These are phyloP conservation scores for Hozukius guyotensis DNA, from an alignment of 2,797 vertebrate species.

Conservation along the genomic window DNA sequence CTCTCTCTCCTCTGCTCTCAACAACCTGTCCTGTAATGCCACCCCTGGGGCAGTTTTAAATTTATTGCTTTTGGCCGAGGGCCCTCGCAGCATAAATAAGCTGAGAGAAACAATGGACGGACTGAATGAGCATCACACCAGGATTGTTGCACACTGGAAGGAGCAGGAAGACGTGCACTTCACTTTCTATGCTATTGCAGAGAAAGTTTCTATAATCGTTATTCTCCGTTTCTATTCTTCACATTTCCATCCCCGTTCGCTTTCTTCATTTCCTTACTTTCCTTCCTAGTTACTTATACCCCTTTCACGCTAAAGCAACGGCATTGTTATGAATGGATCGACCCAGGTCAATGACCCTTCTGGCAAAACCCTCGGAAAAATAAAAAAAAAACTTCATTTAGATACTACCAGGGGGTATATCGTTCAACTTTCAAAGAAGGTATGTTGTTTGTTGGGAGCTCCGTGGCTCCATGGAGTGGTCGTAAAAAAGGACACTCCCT, in stretches of 20 bases:
- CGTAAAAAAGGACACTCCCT: conserved; percentile 21
- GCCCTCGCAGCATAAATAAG: conserved; percentile 75
- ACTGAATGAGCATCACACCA: conserved; percentile 64
- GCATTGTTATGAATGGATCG: conserved; percentile 50
- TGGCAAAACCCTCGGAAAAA: not conserved
- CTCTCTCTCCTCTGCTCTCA: conserved; percentile 46
- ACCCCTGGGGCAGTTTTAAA: conserved; percentile 75
- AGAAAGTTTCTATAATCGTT: conserved; percentile 64
- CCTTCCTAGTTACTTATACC: conserved; percentile 55
- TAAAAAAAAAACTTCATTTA: not conserved
- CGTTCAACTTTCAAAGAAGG: not conserved
- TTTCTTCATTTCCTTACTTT: conserved; percentile 64
- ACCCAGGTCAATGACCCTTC: conserved; percentile 13
- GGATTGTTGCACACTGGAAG: conserved; percentile 55
- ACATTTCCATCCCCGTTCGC: conserved; percentile 45
- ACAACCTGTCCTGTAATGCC: conserved; percentile 70
- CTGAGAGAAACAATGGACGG: conserved; percentile 72
- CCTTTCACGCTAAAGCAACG: not conserved
- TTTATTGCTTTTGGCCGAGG: conserved; percentile 75
- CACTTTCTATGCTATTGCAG: conserved; percentile 55
- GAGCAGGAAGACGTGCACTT: conserved; percentile 59
- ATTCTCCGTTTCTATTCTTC: conserved; percentile 52
- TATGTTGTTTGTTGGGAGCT: not conserved
- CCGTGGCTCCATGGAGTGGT: not conserved
- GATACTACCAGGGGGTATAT: not conserved